phyloP scores from a whole-genome alignment of 2,797 vertebrate genomes.

The Aeoliscus strigatus region DNA sequence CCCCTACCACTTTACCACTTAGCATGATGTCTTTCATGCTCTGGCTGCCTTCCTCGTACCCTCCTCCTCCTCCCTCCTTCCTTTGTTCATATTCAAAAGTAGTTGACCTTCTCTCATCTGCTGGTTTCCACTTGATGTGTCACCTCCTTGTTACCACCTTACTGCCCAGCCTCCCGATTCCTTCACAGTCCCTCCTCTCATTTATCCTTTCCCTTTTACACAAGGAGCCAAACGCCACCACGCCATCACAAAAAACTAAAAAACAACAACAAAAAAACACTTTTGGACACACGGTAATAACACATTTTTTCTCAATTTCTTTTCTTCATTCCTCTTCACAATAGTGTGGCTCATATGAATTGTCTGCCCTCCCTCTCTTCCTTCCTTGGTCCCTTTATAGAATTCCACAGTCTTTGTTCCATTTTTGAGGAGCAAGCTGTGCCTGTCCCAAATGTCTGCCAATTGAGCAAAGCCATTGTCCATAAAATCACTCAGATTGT shows the following conservation, averaged over 20 bases:
- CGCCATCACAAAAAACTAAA: too few species aligned
- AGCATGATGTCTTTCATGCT: constrained; percentile 17
- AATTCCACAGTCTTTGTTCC: constrained; percentile 30
- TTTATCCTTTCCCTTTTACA: neutral
- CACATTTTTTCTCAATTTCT: too few species aligned
- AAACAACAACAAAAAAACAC: too few species aligned
- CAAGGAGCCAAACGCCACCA: too few species aligned
- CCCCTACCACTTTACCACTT: constrained; percentile 11
- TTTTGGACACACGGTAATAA: too few species aligned
- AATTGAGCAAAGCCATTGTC: constrained; percentile 44
- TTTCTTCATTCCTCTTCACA: too few species aligned
- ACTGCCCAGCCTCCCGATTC: constrained; percentile 1
- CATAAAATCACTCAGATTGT: constrained; percentile 44
- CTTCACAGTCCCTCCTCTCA: constrained; percentile 6
- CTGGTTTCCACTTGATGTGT: constrained; percentile 30
- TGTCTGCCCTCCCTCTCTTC: constrained; percentile 3
- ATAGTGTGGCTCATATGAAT: too few species aligned
- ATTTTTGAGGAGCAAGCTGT: constrained; percentile 44
- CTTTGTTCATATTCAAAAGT: constrained; percentile 28
- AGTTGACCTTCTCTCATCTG: constrained; percentile 21
- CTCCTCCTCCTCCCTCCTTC: neutral
- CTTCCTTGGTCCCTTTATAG: constrained; percentile 15
- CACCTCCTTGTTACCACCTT: constrained; percentile 12
- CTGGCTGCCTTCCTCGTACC: neutral
- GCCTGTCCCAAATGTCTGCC: constrained; percentile 27